Percentiles rank a stretch among this genome's conserved stretches.
These are phyloP conservation scores for Petrolisthes manimaculis DNA, from an alignment of 2,888 invertebrate species.

Conservation along the genomic window DNA sequence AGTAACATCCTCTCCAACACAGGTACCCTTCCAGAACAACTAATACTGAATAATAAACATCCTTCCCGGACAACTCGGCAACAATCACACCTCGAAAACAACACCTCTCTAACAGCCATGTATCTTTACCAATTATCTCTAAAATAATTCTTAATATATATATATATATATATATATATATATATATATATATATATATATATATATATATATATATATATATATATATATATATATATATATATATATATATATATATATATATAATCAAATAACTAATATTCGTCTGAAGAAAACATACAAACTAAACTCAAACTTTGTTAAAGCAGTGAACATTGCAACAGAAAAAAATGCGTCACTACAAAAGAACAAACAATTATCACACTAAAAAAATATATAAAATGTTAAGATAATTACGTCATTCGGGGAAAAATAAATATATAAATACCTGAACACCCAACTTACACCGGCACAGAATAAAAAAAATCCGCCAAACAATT, in stretches of 20 bases:
- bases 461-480: background rate
- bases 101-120: no score
- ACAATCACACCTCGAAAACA: no score
- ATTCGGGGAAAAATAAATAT: background rate
- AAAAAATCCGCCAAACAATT: background rate
- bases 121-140: no score
- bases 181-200: background rate
- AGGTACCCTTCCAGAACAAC: no score
- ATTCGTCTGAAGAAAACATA: background rate
- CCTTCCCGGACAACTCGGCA: no score
- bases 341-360: background rate
- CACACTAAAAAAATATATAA: background rate
- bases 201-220: conserved; percentile 2
- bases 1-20: no score
- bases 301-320: background rate
- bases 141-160: background rate
- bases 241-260: conserved; percentile 32
- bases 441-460: background rate
- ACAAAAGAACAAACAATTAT: conserved; percentile 19
- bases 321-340: background rate
- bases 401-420: background rate
- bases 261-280: background rate
- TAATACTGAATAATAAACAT: background rate
- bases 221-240: conserved; percentile 30
- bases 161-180: conserved; percentile 5